Evolutionary conservation across 2,888 invertebrate genomes (phyloP), one percentile per base, ranked within the genome.

Genomic region (Steinernema scapterisci): DNA sequence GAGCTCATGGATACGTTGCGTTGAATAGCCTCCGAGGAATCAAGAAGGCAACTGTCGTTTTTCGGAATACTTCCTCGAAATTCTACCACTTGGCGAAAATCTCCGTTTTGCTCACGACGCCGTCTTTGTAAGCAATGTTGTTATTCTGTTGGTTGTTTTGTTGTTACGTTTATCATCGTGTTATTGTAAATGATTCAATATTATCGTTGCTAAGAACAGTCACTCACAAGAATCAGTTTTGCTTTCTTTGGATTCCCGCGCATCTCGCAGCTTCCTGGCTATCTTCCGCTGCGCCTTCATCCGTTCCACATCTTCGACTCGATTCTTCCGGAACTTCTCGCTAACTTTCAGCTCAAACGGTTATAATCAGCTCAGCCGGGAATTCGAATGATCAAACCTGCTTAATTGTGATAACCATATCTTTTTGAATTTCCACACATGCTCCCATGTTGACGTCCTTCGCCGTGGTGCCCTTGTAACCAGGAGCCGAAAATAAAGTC

Each of bases 41-140:
- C 70, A 27, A 27, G 13, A 51, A 51, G 38, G 21, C 38, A 16
- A 46, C 45, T 13, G 80, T 82, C 1, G 54, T 83, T 25, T 71
- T 82, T 31, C 71, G 84, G 25, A 84, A 83, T 56, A 75, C 78
- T 1, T 80, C 80, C 6, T 83, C 83, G 0, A 81, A 79, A 44
- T 82, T 81, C 75, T 84, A 82, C 73, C 84, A 84, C 74, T 78
- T 81, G 23, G 83, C 81, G 9, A 76, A 75, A 46, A 27, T 81
- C 6, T 45, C 71, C 44, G 75, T 75, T 7, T 21, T 70, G 71
- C 76, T 76, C 13, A 72, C 73, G 13, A 46, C 71, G 13, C 71
- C 45, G 1, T 54, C 38, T 16, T 63, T 56, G 25, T 27, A 19
- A 52, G 23, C 31, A n/a, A 45, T 48, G 38, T 16, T 73, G 44